Percentiles rank a stretch among this genome's conserved stretches.
Evolutionary conservation across 2,797 vertebrate genomes (phyloP).

Genomic region (Centroberyx gerrardi): DNA sequence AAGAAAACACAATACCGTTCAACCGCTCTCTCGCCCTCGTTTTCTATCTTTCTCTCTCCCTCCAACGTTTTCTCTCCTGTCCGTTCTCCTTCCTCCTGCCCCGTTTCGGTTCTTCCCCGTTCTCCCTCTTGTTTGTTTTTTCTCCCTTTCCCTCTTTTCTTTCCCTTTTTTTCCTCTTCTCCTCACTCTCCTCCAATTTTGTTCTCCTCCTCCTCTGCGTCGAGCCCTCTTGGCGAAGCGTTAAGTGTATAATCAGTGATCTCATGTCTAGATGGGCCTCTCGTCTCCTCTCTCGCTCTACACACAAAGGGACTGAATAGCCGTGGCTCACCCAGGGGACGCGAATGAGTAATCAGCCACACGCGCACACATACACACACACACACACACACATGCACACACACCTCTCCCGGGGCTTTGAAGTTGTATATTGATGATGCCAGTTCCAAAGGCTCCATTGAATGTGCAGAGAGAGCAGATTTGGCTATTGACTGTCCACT

Average conservation of each 20-base stretch:
- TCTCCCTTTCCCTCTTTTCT: slow-evolving; percentile 29
- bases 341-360: slow-evolving; percentile 82
- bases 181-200: slow-evolving; percentile 54
- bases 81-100: slow-evolving; percentile 6
- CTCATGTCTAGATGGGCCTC: slow-evolving; percentile 84
- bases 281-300: slow-evolving; percentile 68
- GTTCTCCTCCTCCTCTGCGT: slow-evolving; percentile 47
- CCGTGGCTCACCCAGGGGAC: slow-evolving; percentile 72
- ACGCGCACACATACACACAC: slow-evolving; percentile 26
- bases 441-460: slow-evolving; percentile 67
- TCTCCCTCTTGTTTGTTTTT: slow-evolving; percentile 65
- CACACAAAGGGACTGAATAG: slow-evolving; percentile 86
- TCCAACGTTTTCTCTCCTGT: slow-evolving; percentile 30
- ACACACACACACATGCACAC: slow-evolving; percentile 52
- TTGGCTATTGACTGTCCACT: slow-evolving; percentile 71
- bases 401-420: slow-evolving; percentile 74
- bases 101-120: slow-evolving; percentile 32
- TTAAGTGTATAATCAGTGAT: slow-evolving; percentile 89
- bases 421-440: slow-evolving; percentile 80
- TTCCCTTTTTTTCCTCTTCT: not conserved
- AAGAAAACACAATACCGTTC: slow-evolving; percentile 64
- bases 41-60: slow-evolving; percentile 30
- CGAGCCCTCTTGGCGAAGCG: slow-evolving; percentile 70
- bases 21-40: slow-evolving; percentile 36
- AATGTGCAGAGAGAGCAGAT: slow-evolving; percentile 64